Conservation (phyloP, 2,113 vertebrate genomes). For the Otolemur garnettii region DNA sequence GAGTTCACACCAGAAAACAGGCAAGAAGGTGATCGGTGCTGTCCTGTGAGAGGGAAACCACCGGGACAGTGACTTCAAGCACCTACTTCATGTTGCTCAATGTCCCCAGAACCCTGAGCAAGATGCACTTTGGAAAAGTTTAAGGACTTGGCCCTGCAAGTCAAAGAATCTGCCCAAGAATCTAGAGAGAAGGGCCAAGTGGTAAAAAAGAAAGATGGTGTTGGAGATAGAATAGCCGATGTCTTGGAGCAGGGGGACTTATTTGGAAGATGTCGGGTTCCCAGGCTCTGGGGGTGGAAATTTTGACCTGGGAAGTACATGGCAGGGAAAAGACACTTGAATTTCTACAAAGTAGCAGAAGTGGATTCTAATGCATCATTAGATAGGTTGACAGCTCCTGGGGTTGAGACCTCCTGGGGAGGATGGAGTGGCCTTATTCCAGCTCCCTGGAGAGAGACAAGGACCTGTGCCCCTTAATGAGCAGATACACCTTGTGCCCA, state of each 20-base stretch:
- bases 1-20: background rate
- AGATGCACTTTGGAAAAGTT: background rate
- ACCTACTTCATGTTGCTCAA: too few relatives aligned
- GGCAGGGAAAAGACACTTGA: too few relatives aligned
- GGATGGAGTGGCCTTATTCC: background rate
- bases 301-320: too few relatives aligned
- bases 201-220: rapidly evolving
- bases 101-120: background rate
- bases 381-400: background rate
- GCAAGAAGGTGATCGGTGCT: background rate
- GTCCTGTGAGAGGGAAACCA: background rate
- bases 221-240: too few relatives aligned
- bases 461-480: background rate
- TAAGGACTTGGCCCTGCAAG: background rate
- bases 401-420: background rate
- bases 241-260: background rate
- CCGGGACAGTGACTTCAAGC: rapidly evolving
- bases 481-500: background rate
- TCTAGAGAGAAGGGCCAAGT: background rate
- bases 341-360: background rate
- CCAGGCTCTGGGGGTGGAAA: background rate
- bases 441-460: background rate
- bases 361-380: too few relatives aligned
- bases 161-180: background rate
- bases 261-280: background rate